phyloP scores from a whole-genome alignment of 2,888 invertebrate species.

The Agrochola lota region DNA sequence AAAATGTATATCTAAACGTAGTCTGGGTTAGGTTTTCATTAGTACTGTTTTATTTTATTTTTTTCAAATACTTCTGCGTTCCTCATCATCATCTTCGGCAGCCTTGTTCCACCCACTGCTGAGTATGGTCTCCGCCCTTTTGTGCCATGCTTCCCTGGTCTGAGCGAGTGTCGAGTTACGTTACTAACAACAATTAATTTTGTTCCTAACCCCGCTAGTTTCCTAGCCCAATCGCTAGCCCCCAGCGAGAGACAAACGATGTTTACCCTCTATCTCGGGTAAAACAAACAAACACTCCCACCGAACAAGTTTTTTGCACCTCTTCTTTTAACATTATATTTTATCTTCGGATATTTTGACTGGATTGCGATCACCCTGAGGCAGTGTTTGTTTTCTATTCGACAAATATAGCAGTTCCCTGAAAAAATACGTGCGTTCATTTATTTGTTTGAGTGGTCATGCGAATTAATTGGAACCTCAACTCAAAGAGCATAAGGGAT shows the following conservation, averaged over 20 bases:
- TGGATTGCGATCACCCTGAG: conserved; percentile 37
- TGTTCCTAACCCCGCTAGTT: conserved; percentile 8
- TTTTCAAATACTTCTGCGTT: background rate
- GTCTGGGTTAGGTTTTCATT: background rate
- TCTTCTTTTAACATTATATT: conserved; percentile 40
- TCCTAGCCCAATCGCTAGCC: conserved; percentile 41
- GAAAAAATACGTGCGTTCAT: conserved; percentile 39
- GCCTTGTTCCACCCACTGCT: no score
- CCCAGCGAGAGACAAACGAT: conserved; percentile 68
- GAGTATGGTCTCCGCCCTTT: background rate
- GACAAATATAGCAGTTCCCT: conserved; percentile 39
- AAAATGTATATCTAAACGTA: background rate
- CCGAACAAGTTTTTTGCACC: conserved; percentile 57
- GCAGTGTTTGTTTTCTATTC: conserved; percentile 44
- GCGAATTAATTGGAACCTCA: conserved; percentile 39
- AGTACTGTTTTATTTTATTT: background rate
- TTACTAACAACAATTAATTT: background rate
- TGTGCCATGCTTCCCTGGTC: background rate
- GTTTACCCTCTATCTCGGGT: conserved; percentile 60
- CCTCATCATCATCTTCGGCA: background rate
- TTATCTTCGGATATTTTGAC: conserved; percentile 45
- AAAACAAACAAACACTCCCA: conserved; percentile 63
- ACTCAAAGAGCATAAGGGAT: background rate
- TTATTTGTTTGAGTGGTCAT: conserved; percentile 41
- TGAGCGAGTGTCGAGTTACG: background rate